phyloP scores from a whole-genome alignment of 1,140 invertebrate species.

The Lordiphosa mommai region DNA sequence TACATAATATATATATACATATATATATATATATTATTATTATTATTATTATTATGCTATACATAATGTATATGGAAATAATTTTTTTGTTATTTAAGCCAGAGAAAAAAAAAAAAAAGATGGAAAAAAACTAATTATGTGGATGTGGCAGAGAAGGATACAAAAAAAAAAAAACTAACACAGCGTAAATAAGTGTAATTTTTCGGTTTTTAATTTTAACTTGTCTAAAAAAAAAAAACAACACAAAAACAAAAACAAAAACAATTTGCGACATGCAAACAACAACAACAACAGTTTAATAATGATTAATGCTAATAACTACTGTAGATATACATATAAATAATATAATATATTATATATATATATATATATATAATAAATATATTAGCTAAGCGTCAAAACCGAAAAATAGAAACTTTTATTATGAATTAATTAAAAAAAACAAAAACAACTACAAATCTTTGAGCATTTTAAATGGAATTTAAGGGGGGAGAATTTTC shows the following conservation, averaged over 20 bases:
- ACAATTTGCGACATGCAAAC: not conserved
- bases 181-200: slow-evolving; percentile 26
- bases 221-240: slow-evolving; percentile 35
- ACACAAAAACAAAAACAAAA: slow-evolving; percentile 49
- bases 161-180: slow-evolving; percentile 24
- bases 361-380: slow-evolving; percentile 50
- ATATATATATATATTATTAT: slow-evolving; percentile 5
- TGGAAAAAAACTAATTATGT: slow-evolving; percentile 2
- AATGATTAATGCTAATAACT: slow-evolving; percentile 70
- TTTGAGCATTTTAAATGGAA: too few relatives aligned
- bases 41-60: slow-evolving; percentile 8
- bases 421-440: slow-evolving; percentile 67
- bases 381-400: slow-evolving; percentile 73
- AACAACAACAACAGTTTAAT: slow-evolving; percentile 54
- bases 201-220: slow-evolving; percentile 47
- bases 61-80: slow-evolving; percentile 29
- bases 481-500: too few relatives aligned
- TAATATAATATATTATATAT: slow-evolving; percentile 47
- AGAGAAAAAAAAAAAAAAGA: not conserved
- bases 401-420: slow-evolving; percentile 76
- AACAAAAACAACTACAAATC: not conserved
- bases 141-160: not conserved
- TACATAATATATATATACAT: slow-evolving; percentile 29
- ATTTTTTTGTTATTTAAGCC: slow-evolving; percentile 56
- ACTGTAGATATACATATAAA: slow-evolving; percentile 75